Conservation (phyloP, 1,140 invertebrate species). For the Tachypleus tridentatus region DNA sequence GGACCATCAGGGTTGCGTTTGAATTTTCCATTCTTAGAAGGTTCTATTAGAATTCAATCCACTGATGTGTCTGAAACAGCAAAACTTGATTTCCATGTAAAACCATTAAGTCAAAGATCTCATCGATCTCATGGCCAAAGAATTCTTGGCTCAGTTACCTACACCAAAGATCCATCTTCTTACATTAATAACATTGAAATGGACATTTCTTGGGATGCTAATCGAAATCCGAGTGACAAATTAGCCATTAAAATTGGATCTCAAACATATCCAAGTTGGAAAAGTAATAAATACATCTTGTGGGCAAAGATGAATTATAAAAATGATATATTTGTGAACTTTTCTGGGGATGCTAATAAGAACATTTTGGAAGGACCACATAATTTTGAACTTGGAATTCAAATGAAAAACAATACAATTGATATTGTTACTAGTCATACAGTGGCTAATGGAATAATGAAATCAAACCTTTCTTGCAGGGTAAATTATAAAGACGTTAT, state of each 20-base stretch:
- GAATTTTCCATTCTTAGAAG: constrained; percentile 8
- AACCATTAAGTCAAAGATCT: too few species aligned
- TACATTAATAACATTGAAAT: background rate
- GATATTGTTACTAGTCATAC: constrained; percentile 10
- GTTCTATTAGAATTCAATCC: constrained; percentile 2
- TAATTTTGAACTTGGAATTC: constrained; percentile 10
- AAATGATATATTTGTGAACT: constrained; percentile 9
- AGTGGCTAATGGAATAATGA: constrained; percentile 9
- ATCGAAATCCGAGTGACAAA: constrained; percentile 11
- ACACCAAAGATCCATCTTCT: too few species aligned
- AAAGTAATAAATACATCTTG: constrained; percentile 10
- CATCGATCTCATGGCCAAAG: background rate
- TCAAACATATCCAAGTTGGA: constrained; percentile 4
- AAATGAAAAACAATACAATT: constrained; percentile 6
- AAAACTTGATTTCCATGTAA: constrained; percentile 7
- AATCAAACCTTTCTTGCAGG: constrained; percentile 3
- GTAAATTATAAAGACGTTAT: constrained; percentile 6
- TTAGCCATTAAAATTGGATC: constrained; percentile 6
- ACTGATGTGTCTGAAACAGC: background rate
- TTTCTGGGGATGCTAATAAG: constrained; percentile 9
- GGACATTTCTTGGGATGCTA: constrained; percentile 14
- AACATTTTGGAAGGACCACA: constrained; percentile 13
- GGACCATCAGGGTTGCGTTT: constrained; percentile 2
- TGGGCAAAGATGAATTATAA: constrained; percentile 8
- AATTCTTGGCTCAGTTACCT: constrained; percentile 1